Evolutionary conservation across 2,888 invertebrate genomes (phyloP), one percentile per base, ranked within the genome.

Genomic region (Empis stercorea): DNA sequence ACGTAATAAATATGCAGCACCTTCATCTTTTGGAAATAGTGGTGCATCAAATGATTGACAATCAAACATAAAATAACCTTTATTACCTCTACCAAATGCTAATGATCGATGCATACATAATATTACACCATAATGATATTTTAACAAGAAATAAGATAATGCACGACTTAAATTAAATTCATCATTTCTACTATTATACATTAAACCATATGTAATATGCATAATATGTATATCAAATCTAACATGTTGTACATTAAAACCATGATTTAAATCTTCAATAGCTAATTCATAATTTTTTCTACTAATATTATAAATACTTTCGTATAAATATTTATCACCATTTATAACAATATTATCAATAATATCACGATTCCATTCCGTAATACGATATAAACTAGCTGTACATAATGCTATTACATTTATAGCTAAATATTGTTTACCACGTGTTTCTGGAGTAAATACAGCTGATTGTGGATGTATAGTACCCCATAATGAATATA

Each of bases 401-500:
- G 81, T 76, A 30, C 73, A 79, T 10, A 74, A 59, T 2, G 73
- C 75, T 27, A 81, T 66, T 13, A 78, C 76, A 58, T 75, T 74
- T 30, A 76, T 76, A 11, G 76, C 77, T 42, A 76, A 64, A 38
- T 75, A 74, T 59, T 84, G 84, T 54, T 78, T 79, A 0, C 81
- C 81, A 5, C 80, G 74, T 41, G 73, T 62, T 2, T 59, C 57
- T 0, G 70, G 57, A 0, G 70, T 65, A 59, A 84, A 84, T 52
- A 71, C 72, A 0, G 61, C 56, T 32, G 79, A 77, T 45, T 71
- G 63, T 4, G 81, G 80, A 65, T 81, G 80, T 14, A 82, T 57
- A 30, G 73, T 73, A 1, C 83, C 81, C 75, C 80, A 78, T 2
- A 85, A 63, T 0, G 84, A 81, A 68, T 72, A 84, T 1, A 85